A percentile compares a stretch with the other conserved stretches of the same genome.
Evolutionary conservation across 2,113 vertebrate genomes (phyloP).

Genomic region (Sinocyclocheilus grahami): DNA sequence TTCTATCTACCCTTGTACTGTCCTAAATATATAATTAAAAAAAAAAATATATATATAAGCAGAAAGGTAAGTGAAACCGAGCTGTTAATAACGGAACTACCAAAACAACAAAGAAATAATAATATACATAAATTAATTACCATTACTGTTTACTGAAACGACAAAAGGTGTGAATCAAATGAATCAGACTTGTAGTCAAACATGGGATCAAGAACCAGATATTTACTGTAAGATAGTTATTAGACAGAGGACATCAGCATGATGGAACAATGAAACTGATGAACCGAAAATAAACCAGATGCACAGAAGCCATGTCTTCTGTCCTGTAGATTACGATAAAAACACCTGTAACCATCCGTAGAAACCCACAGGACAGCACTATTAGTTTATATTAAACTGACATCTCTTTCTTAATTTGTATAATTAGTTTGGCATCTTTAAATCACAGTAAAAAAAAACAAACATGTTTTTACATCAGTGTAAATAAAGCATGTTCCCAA

Average conservation of each 20-base stretch:
- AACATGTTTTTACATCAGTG: constrained; percentile 18
- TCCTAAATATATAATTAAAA: neutral
- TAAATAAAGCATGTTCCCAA: constrained; percentile 48
- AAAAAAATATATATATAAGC: neutral
- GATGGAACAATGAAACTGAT: neutral
- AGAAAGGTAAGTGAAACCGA: neutral
- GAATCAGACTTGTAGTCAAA: neutral
- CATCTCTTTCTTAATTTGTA: neutral
- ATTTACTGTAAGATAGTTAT: constrained; percentile 4
- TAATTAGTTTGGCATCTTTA: constrained; percentile 37
- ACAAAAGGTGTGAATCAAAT: constrained; percentile 11
- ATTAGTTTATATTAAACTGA: constrained; percentile 33
- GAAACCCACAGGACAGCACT: neutral
- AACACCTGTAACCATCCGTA: neutral
- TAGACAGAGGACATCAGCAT: constrained; percentile 6
- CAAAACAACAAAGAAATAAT: neutral
- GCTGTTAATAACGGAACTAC: neutral
- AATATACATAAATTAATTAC: neutral
- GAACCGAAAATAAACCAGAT: constrained; percentile 5
- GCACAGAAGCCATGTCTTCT: neutral
- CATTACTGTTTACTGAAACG: constrained; percentile 33
- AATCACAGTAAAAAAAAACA: constrained; percentile 6
- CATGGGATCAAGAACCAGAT: constrained; percentile 7
- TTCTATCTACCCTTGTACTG: neutral
- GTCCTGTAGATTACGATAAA: neutral